Evolutionary conservation across 2,113 vertebrate genomes (phyloP).

Genomic region (Pitta sordida): DNA sequence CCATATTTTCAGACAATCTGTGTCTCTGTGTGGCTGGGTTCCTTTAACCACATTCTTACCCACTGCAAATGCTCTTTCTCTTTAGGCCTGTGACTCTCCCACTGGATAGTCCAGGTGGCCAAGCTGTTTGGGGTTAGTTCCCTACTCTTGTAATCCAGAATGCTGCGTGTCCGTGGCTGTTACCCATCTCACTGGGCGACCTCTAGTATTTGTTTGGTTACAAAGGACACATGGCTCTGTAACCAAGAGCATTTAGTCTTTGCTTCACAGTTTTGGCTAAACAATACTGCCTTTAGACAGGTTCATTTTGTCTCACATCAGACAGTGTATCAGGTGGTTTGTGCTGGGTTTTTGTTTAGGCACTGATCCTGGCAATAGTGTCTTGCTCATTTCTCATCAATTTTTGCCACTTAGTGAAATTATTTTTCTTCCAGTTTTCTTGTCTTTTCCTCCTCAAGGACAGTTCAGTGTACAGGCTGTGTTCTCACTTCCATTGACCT

Average conservation of each 20-base stretch:
- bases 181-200: neutral
- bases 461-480: neutral
- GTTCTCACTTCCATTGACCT: neutral
- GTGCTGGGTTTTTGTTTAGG: neutral
- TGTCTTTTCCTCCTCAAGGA: neutral
- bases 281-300: neutral
- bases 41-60: neutral
- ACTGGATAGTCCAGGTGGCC: fast-evolving
- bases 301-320: neutral
- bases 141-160: neutral
- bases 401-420: neutral
- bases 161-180: fast-evolving
- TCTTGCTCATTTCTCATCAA: neutral
- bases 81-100: neutral
- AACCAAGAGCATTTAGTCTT: neutral
- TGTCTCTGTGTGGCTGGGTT: neutral
- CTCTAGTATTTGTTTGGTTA: neutral
- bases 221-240: neutral
- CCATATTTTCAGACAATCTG: neutral
- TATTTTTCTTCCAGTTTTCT: neutral
- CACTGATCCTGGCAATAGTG: neutral
- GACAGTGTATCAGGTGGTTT: neutral
- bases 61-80: fast-evolving
- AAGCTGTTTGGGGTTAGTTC: neutral
- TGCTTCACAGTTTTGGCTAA: neutral